Base-by-base conservation (phyloP, 2,113 vertebrate genomes). In the Gallinago media region DNA sequence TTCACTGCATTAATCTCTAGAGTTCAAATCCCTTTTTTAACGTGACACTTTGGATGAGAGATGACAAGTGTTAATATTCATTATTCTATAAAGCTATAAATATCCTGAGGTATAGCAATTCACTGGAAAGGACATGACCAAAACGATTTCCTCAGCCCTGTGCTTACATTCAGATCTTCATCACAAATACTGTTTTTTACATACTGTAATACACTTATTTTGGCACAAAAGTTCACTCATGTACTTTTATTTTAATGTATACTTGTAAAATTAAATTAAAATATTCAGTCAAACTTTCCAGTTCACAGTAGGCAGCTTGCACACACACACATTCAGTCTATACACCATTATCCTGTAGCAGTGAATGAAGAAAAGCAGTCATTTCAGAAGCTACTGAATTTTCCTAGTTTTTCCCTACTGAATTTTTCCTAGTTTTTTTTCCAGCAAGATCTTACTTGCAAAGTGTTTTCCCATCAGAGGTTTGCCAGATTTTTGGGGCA, bases 361-460 rank as follows among this genome's bases (percentile, higher is more conserved):
- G 54, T 42, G 72, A 56, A n/a, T 31, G 47, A 93, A 90, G 72
- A 92, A 94, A 94, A 89, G 68, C 38, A 84, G 76, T 59, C n/a
- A 84, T 82, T 75, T 56, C 34, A 62, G 78, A 56, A 94, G 93
- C 93, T 88, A 54, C 52, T 79, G 86, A 76, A 91, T 68, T 94
- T n/a, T n/a, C n/a, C n/a, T n/a, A n/a, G n/a, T n/a, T n/a, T n/a
- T n/a, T 91, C 96, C 92, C 88, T 78, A 56, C 59, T 62, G 88
- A 70, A 87, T 94, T 88, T 96, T 95, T 96, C 93, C 93, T 96
- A 78, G 88, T 74, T 55, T 78, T 94, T 97, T 92, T 91, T 74
- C 70, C 66, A 89, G 96, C 97, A 98, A 97, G 97, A 97, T 56
- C 73, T 88, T 94, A 97, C 97, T 97, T 97, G 97, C 95, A 93